These are phyloP conservation scores for Malthinus seriepunctatus DNA, from an alignment of 2,888 invertebrate species.

Conservation along the genomic window DNA sequence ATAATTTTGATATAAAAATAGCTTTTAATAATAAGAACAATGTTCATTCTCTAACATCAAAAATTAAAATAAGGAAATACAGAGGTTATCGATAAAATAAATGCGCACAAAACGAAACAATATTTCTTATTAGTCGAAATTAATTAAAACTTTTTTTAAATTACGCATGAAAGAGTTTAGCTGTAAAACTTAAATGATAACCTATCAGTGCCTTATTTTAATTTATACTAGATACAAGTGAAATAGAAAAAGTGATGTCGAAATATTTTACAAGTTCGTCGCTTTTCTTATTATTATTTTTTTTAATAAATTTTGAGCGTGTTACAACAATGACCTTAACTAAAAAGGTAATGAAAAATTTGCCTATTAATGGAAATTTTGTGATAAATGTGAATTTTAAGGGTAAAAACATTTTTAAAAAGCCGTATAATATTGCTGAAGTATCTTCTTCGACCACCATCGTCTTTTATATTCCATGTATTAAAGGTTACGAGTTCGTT, in stretches of 20 bases:
- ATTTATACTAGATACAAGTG: not conserved
- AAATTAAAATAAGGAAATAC: too few relatives aligned
- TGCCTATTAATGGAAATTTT: not conserved
- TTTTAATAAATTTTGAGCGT: not conserved
- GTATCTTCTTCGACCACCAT: not conserved
- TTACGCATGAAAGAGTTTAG: not conserved
- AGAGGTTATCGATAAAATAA: too few relatives aligned
- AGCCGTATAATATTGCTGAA: too few relatives aligned
- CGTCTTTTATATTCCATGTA: slow-evolving; percentile 8
- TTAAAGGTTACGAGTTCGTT: slow-evolving; percentile 19
- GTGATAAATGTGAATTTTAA: too few relatives aligned
- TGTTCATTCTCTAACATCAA: too few relatives aligned
- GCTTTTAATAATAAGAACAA: too few relatives aligned
- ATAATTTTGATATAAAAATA: too few relatives aligned
- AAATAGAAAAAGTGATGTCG: too few relatives aligned
- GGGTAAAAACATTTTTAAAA: too few relatives aligned
- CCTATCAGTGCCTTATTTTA: not conserved
- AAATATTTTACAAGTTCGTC: too few relatives aligned
- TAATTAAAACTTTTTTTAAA: not conserved
- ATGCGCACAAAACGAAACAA: too few relatives aligned
- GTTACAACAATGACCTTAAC: not conserved
- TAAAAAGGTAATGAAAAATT: not conserved
- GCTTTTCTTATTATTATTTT: not conserved
- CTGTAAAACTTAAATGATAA: not conserved
- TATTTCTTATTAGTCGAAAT: not conserved